Evolutionary conservation across 2,113 vertebrate species (phyloP).

Genomic region (Lophotis ruficrista): DNA sequence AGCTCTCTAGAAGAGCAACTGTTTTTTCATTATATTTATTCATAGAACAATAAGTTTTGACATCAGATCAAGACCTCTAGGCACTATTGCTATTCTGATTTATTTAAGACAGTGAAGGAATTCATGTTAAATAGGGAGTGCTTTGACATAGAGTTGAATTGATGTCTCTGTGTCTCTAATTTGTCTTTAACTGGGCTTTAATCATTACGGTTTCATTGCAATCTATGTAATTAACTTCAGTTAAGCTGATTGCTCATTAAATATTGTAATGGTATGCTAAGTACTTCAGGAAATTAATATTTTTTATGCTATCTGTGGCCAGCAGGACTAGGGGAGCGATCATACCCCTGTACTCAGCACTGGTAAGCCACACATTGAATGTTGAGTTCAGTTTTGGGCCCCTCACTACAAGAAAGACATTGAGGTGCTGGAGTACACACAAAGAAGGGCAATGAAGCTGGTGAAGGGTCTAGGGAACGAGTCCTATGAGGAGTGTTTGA

Average conservation of each 20-base stretch:
- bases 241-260: background rate
- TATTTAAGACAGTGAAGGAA: background rate
- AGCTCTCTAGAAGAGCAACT: background rate
- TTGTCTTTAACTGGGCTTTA: background rate
- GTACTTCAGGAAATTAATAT: background rate
- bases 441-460: too few relatives aligned
- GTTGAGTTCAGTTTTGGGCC: too few relatives aligned
- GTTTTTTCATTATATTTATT: background rate
- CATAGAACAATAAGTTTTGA: background rate
- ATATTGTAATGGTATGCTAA: background rate
- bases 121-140: background rate
- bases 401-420: too few relatives aligned
- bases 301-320: background rate
- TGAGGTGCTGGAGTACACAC: too few relatives aligned
- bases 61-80: background rate
- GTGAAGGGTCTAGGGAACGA: too few relatives aligned
- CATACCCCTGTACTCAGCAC: too few relatives aligned
- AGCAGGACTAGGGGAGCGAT: background rate
- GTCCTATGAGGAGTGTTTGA: too few relatives aligned
- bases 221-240: background rate
- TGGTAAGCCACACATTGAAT: too few relatives aligned
- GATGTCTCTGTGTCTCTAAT: background rate
- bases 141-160: constrained; percentile 1
- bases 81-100: background rate
- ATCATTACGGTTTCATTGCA: background rate